These are phyloP conservation scores for Chromoteleia sp. DNA, from an alignment of 2,888 invertebrate species.

Conservation along the genomic window DNA sequence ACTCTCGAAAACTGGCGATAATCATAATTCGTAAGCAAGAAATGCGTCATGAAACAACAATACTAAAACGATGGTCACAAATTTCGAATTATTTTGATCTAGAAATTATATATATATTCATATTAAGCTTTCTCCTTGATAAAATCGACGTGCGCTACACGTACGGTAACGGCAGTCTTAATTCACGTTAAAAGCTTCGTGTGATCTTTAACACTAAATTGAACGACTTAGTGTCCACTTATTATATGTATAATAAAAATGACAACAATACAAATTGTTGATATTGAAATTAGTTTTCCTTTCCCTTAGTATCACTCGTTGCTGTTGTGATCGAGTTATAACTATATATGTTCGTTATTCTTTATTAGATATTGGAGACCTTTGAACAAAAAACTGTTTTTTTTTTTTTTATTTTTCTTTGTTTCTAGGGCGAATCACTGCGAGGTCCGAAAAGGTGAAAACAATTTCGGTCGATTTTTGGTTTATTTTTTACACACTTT, in stretches of 20 bases:
- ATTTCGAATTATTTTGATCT: conserved; percentile 28
- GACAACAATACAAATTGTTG: conserved; percentile 63
- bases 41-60: conserved; percentile 25
- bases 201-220: conserved; percentile 65
- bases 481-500: conserved; percentile 11
- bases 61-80: conserved; percentile 26
- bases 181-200: conserved; percentile 65
- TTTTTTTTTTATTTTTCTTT: background rate
- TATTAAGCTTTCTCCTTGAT: conserved; percentile 52
- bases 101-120: conserved; percentile 56
- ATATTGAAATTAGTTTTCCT: conserved; percentile 50
- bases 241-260: conserved; percentile 62
- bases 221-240: conserved; percentile 58
- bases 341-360: conserved; percentile 39
- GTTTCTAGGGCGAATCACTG: background rate
- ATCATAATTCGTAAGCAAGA: conserved; percentile 22
- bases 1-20: conserved; percentile 13
- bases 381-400: conserved; percentile 52
- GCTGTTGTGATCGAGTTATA: conserved; percentile 39
- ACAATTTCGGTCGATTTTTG: background rate
- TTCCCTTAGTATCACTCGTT: conserved; percentile 49
- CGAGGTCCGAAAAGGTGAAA: background rate
- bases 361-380: conserved; percentile 36
- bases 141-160: conserved; percentile 59
- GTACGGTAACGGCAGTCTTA: conserved; percentile 59